Evolutionary conservation across 2,888 invertebrate genomes (phyloP), one percentile per base, ranked within the genome.

Genomic region (Netelia melanura): DNA sequence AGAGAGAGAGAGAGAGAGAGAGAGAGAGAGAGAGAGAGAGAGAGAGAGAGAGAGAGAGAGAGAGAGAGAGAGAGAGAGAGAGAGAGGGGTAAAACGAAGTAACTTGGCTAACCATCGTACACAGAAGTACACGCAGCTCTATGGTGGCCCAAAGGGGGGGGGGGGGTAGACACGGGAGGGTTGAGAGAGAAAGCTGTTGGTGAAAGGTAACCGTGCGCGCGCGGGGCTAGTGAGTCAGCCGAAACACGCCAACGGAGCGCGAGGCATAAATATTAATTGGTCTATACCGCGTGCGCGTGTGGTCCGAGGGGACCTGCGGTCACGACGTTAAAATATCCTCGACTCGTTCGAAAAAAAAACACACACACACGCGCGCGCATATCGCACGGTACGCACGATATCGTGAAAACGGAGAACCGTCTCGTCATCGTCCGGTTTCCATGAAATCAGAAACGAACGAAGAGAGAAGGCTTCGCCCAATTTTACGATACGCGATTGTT

Each of bases 231-330:
- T 84, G 81, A 86, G 85, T 82, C 84, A 85, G 85, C 78, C 67
- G 70, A 81, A 86, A 84, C 82, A 82, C 86, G 67, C 80, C 52
- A 58, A 87, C 87, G 83, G 82, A 81, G 82, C 71, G 48, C 48
- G 64, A 80, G 78, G 84, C 83, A 86, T 86, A 81, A 86, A 86
- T 87, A 86, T 85, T 86, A 86, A 87, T 86, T 86, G 79, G 75
- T 62, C 30, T 65, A 70, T 72, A 65, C 77, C 68, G 68, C 43
- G 61, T 58, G 58, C 10, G 67, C 56, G 17, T 9, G 58, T 48
- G 58, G 58, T 10, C 21, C 58, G 58, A 58, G 58, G n/a, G 56
- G 8, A 79, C 70, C 48, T 25, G 62, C 43, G 71, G 79, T 64
- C 79, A 71, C 68, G 43, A 54, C 43, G 23, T 44, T 71, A n/a